Base-by-base conservation (phyloP, 1,140 invertebrate genomes). In the Drosophila nebulosa region DNA sequence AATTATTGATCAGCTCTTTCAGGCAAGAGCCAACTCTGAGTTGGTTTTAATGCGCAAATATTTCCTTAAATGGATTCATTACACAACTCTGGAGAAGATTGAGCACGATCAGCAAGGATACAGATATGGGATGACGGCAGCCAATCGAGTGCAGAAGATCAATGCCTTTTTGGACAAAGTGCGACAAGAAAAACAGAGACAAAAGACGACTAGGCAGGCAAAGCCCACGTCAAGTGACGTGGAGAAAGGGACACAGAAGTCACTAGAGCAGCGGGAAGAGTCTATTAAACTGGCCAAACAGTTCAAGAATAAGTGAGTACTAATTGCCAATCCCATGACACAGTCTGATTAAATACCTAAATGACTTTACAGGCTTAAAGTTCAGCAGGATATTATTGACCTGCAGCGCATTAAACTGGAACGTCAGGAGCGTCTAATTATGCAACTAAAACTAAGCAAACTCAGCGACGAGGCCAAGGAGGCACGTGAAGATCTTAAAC, bases 311-410 rank as follows among this genome's bases (percentile, higher is more conserved):
- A 90, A 91, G 89, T 92, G 73, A 56, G 77, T 0, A n/a, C 9
- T 4, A 3, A 4, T 35, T 7, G 7, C 0, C 7, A 26, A 14
- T 10, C 18, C 7, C 18, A 9, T 26, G 18, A 26, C 1, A 27
- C 2, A 32, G 30, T 36, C 22, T 39, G 12, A 4, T 12, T 26
- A 7, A 46, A 1, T 3, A 1, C 3, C 35, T n/a, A n/a, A n/a
- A n/a, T n/a, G n/a, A n/a, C n/a, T 16, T 46, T 46, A 3, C 58
- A 93, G 94, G 70, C 93, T 93, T 18, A 93, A 93, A 78, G 91
- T 94, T 12, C 94, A 95, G 86, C 94, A 94, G 83, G 92, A 93
- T 64, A 94, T 94, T 36, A 95, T 95, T 42, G 93, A 94, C 30
- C 68, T 93, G 7, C 94, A 95, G 79, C 94, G 93, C 77, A 90